Base-by-base conservation (phyloP, 2,888 invertebrate genomes). In the Galerucella nymphaeae region DNA sequence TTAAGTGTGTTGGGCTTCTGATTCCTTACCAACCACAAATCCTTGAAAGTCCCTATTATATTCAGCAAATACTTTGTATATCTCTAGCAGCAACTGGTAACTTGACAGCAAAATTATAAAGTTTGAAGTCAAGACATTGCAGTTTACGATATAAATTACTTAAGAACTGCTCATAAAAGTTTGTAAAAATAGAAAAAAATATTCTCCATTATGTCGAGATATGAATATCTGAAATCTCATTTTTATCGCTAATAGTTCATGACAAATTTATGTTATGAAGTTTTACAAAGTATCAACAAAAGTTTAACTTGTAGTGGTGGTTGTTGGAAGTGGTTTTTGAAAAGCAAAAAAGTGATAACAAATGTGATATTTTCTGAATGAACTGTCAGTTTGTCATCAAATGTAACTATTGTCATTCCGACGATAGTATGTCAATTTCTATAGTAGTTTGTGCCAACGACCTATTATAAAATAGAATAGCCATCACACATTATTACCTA, bases 1-100 rank as follows among this genome's bases (percentile, higher is more conserved):
- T 76, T 77, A 79, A 79, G 78, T 76, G 73, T 79, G 77, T 77
- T 77, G 77, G 77, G 79, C 73, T 73, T 66, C 72, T 76, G 78
- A 78, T 79, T 79, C 13, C 23, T 20, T n/a, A 13, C 30, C 1
- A 30, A 14, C 20, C 58, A 58, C 58, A 78, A 58, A 58, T 58
- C 58, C 10, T 58, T 58, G 30, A 58, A 58, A 58, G n/a, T 13
- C 20, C 11, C n/a, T n/a, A n/a, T n/a, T 50, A n/a, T 50, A 50
- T 50, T 58, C 58, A 5, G 16, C 6, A 23, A 38, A 59, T 59
- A 59, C 38, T 38, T 38, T 68, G 41, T 61, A 68, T 68, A 61
- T 61, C 45, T 67, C 5, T 57, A 66, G 45, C 58, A 66, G 45
- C 45, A 67, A 67, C 45, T 58, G 58, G 66, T 58, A 59, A 68